Evolutionary conservation across 2,113 vertebrate species (phyloP).

Genomic region (Dipodomys stephensi): DNA sequence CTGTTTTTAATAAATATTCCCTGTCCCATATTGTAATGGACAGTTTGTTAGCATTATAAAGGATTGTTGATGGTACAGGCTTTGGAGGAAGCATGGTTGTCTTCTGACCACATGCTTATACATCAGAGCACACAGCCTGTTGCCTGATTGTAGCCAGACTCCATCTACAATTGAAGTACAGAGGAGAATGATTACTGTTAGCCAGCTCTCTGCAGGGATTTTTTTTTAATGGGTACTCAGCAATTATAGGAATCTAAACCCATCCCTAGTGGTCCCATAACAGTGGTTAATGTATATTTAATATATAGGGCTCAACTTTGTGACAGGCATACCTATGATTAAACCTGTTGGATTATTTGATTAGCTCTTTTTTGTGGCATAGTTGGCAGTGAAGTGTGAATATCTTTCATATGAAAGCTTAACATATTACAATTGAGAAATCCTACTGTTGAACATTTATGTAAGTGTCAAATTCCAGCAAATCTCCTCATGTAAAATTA

Average conservation of each 20-base stretch:
- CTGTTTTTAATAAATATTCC: not conserved
- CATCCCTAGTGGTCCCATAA: not conserved
- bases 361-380: not conserved
- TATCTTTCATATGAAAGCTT: not conserved
- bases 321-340: not conserved
- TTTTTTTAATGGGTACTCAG: not conserved
- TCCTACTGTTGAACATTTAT: not conserved
- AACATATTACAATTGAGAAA: not conserved
- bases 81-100: not conserved
- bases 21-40: not conserved
- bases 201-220: not conserved
- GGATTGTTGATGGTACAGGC: not conserved
- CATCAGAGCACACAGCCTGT: not conserved
- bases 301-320: not conserved
- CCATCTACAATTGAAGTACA: not conserved
- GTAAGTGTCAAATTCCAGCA: not conserved
- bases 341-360: not conserved
- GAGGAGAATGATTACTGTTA: not conserved
- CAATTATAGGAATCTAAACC: not conserved
- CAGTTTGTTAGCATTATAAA: not conserved
- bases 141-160: not conserved
- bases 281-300: not conserved
- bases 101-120: not conserved
- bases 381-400: not conserved
- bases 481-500: not conserved